Conservation (phyloP, 2,888 invertebrate genomes). For the Tetropium fuscum region DNA sequence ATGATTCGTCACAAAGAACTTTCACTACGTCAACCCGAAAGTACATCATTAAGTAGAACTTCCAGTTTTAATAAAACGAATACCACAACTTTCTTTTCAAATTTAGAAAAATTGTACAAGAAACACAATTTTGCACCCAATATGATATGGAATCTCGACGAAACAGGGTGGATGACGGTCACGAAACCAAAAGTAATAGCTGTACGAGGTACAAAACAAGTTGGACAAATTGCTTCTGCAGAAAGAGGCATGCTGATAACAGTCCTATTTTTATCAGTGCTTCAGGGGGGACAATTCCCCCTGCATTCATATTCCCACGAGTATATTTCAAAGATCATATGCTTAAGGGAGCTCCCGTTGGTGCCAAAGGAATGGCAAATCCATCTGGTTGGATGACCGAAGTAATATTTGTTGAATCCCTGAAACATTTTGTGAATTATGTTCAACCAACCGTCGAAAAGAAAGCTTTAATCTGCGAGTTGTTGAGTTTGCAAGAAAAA, state of each 20-base stretch:
- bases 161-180: slow-evolving; percentile 35
- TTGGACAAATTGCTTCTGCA: slow-evolving; percentile 25
- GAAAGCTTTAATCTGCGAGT: slow-evolving; percentile 18
- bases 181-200: slow-evolving; percentile 38
- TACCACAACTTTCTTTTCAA: background rate
- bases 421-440: slow-evolving; percentile 21
- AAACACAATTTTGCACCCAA: slow-evolving; percentile 18
- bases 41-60: background rate
- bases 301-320: slow-evolving; percentile 16
- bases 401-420: slow-evolving; percentile 26
- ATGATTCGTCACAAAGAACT: too few relatives aligned
- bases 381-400: slow-evolving; percentile 34
- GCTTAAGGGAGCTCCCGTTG: slow-evolving; percentile 22
- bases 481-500: slow-evolving; percentile 26
- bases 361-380: slow-evolving; percentile 27
- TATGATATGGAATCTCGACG: slow-evolving; percentile 23
- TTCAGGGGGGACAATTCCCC: slow-evolving; percentile 22
- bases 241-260: slow-evolving; percentile 26
- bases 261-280: slow-evolving; percentile 27
- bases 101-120: slow-evolving; percentile 33
- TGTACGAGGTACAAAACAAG: slow-evolving; percentile 29
- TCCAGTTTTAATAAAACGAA: slow-evolving; percentile 8
- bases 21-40: slow-evolving; percentile 16
- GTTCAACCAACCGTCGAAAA: slow-evolving; percentile 25
- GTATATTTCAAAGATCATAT: slow-evolving; percentile 33